Conservation (phyloP, 1,140 invertebrate species). For the Cherax quadricarinatus region DNA sequence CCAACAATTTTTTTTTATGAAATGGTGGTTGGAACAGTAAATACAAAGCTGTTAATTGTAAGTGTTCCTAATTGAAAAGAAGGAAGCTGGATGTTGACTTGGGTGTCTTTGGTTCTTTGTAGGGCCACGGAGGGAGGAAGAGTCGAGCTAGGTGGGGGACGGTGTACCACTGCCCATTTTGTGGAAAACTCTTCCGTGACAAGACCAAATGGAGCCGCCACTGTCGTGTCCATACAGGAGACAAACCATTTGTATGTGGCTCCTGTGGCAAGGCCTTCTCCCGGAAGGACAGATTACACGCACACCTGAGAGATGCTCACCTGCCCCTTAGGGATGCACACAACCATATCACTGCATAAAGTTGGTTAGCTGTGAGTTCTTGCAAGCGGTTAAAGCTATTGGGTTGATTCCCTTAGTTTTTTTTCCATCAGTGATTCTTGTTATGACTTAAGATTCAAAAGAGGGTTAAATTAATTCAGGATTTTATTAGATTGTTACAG, state of each 20-base stretch:
- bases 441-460: too few species aligned
- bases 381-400: neutral
- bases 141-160: conserved; percentile 66
- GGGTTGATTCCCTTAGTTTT: neutral
- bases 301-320: conserved; percentile 57
- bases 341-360: conserved; percentile 30
- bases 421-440: too few species aligned
- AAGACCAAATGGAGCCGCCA: conserved; percentile 78
- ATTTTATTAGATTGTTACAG: too few species aligned
- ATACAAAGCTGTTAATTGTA: neutral
- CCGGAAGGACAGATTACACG: conserved; percentile 59
- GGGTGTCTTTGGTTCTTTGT: conserved; percentile 55
- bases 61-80: neutral
- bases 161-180: conserved; percentile 65
- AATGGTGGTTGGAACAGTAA: neutral
- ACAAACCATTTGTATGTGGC: conserved; percentile 80
- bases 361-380: neutral
- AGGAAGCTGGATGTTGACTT: conserved; percentile 19
- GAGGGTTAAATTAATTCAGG: too few species aligned
- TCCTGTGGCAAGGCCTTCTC: conserved; percentile 56
- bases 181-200: conserved; percentile 67
- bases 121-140: conserved; percentile 50
- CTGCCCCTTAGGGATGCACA: conserved; percentile 17
- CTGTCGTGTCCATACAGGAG: conserved; percentile 81
- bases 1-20: neutral